These are phyloP conservation scores for Lissocephala sabroskyi DNA, from an alignment of 2,888 invertebrate genomes.

Conservation along the genomic window DNA sequence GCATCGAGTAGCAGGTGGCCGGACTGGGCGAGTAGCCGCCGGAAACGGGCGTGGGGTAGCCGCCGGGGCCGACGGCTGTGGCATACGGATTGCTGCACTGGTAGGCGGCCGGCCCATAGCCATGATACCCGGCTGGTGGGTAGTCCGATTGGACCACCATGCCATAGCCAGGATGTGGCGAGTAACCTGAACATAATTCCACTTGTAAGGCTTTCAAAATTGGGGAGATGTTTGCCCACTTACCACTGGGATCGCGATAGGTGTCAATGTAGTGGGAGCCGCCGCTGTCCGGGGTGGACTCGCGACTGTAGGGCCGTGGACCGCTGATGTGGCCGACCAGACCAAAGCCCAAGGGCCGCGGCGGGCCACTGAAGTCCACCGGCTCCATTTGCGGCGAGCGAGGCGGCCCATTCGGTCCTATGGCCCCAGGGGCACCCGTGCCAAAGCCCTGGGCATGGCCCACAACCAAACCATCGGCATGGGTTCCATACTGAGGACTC, in stretches of 20 bases:
- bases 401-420: constrained; percentile 71
- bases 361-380: constrained; percentile 81
- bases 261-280: constrained; percentile 92
- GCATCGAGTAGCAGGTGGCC: constrained; percentile 88
- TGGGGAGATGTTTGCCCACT: constrained; percentile 53
- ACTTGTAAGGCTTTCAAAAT: background rate
- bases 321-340: constrained; percentile 76
- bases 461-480: constrained; percentile 71
- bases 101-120: constrained; percentile 79
- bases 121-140: constrained; percentile 81
- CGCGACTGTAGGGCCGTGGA: constrained; percentile 83
- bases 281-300: constrained; percentile 91
- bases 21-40: constrained; percentile 79
- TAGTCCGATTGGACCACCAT: constrained; percentile 87
- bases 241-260: constrained; percentile 89
- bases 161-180: constrained; percentile 89
- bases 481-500: constrained; percentile 76
- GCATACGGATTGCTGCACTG: constrained; percentile 74
- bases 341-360: constrained; percentile 77
- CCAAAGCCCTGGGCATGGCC: constrained; percentile 75
- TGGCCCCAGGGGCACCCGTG: constrained; percentile 65
- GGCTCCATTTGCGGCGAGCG: constrained; percentile 81
- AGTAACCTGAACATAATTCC: constrained; percentile 86
- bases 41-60: constrained; percentile 82
- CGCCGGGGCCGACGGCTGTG: constrained; percentile 72